These are phyloP conservation scores for Athene cunicularia DNA, from an alignment of 2,113 vertebrate species.

Conservation along the genomic window DNA sequence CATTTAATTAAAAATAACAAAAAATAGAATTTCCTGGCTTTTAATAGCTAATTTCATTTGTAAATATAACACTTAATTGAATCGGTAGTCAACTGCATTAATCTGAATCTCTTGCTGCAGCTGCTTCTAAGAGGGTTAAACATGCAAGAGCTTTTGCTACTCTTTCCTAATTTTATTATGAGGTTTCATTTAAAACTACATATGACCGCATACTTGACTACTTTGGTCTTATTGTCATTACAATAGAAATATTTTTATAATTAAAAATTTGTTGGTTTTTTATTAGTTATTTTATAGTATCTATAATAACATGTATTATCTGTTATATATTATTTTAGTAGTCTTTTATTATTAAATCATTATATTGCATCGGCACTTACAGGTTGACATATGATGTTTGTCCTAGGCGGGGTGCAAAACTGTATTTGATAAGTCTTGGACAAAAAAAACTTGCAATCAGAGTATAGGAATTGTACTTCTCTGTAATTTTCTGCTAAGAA, in stretches of 20 bases:
- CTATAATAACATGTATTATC: not conserved
- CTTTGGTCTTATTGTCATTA: not conserved
- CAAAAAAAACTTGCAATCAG: not conserved
- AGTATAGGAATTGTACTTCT: not conserved
- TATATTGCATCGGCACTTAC: not conserved
- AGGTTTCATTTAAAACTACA: not conserved
- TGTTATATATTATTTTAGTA: not conserved
- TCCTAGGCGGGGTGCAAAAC: not conserved
- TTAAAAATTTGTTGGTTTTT: not conserved
- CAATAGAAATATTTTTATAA: not conserved
- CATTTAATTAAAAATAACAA: not conserved
- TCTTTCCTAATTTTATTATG: not conserved
- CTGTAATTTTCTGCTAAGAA: not conserved
- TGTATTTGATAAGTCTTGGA: not conserved
- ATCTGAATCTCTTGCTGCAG: not conserved
- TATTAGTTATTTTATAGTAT: not conserved
- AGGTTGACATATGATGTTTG: not conserved
- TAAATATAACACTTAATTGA: not conserved
- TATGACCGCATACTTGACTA: not conserved
- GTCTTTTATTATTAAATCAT: not conserved
- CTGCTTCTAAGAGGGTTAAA: not conserved
- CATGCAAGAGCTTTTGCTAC: not conserved
- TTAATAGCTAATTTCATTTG: not conserved
- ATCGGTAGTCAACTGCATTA: not conserved
- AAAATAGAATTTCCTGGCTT: not conserved